phyloP scores from a whole-genome alignment of 92 coral and sea anemone species.

The Scolanthus callimorphus region DNA sequence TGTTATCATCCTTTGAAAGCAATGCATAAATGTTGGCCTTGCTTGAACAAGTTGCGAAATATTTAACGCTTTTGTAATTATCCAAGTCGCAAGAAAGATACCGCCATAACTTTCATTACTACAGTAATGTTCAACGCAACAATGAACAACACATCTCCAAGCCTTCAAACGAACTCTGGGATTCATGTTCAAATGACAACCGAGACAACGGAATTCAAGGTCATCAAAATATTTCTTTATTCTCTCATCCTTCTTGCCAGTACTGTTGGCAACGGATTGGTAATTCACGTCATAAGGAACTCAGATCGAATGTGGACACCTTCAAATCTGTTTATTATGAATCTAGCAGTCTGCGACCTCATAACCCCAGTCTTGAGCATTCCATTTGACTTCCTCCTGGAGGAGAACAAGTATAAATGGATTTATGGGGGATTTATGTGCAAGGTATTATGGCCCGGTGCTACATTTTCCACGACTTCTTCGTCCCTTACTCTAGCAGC shows the following conservation, averaged over 20 bases:
- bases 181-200: too few species aligned
- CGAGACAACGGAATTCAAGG: slow-evolving; percentile 44
- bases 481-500: slow-evolving; percentile 87
- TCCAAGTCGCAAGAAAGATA: too few species aligned
- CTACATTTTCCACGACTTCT: slow-evolving; percentile 73
- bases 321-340: slow-evolving; percentile 70
- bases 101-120: too few species aligned
- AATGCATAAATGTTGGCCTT: too few species aligned
- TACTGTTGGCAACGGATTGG: slow-evolving; percentile 80
- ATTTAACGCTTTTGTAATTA: too few species aligned
- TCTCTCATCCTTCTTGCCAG: slow-evolving; percentile 69
- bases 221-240: slow-evolving; percentile 51
- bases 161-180: too few species aligned
- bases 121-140: too few species aligned
- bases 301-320: slow-evolving; percentile 71
- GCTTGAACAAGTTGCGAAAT: too few species aligned
- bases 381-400: slow-evolving; percentile 74
- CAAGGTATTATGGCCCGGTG: slow-evolving; percentile 76
- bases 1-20: too few species aligned
- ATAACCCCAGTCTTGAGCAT: slow-evolving; percentile 85
- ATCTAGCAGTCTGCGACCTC: slow-evolving; percentile 86
- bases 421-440: slow-evolving; percentile 73
- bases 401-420: slow-evolving; percentile 63
- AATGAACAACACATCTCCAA: too few species aligned
- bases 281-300: slow-evolving; percentile 69